Evolutionary conservation across 2,888 invertebrate genomes (phyloP).

Genomic region (Agrilus cyanescens): DNA sequence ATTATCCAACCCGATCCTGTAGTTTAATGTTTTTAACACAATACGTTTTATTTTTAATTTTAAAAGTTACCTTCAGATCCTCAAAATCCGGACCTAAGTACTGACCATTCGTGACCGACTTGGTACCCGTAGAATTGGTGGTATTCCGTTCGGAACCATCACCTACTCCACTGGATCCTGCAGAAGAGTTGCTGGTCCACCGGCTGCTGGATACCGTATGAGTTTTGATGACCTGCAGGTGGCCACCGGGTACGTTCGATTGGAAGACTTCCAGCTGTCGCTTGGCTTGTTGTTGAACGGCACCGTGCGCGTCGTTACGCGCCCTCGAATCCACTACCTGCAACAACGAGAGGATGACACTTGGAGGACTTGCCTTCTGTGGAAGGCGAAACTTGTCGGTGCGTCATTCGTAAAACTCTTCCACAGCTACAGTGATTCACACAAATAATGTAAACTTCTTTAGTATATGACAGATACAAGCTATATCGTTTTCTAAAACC

Average conservation of each 20-base stretch:
- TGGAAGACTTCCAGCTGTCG: slow-evolving; percentile 57
- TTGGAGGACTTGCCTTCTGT: neutral
- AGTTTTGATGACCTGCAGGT: slow-evolving; percentile 60
- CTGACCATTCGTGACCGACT: slow-evolving; percentile 3
- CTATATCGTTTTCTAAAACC: too few relatives aligned
- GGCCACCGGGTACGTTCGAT: slow-evolving; percentile 54
- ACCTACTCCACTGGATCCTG: neutral
- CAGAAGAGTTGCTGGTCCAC: slow-evolving; percentile 21
- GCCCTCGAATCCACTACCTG: slow-evolving; percentile 44
- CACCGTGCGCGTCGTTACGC: slow-evolving; percentile 40
- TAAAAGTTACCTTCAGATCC: slow-evolving; percentile 29
- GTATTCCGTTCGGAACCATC: neutral
- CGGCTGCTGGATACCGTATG: slow-evolving; percentile 33
- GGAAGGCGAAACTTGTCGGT: neutral
- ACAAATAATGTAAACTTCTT: too few relatives aligned
- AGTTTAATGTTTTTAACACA: neutral
- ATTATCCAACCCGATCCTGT: neutral
- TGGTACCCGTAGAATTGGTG: neutral
- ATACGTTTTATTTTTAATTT: neutral
- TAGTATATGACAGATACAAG: too few relatives aligned
- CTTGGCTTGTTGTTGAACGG: slow-evolving; percentile 40
- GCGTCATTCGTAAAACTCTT: too few relatives aligned
- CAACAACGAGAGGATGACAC: slow-evolving; percentile 13
- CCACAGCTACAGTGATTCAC: too few relatives aligned
- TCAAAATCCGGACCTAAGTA: slow-evolving; percentile 24